Conservation (phyloP, 1,140 invertebrate genomes). For the Carposina sasakii region DNA sequence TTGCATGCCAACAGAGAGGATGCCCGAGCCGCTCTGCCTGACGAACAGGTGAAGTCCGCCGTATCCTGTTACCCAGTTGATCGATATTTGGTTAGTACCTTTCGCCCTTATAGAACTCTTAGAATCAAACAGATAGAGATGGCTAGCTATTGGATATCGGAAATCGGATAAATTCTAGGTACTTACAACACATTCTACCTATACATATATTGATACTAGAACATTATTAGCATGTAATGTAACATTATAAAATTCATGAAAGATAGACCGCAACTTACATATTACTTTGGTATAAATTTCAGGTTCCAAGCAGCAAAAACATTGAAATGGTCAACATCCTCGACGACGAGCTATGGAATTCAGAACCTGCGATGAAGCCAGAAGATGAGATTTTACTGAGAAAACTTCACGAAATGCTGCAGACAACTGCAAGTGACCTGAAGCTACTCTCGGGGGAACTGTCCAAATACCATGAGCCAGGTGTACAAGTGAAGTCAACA, state of each 20-base stretch:
- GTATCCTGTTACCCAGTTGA: constrained; percentile 52
- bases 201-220: not conserved
- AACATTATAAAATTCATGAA: not conserved
- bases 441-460: constrained; percentile 57
- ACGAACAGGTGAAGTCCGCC: constrained; percentile 58
- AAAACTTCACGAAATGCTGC: constrained; percentile 61
- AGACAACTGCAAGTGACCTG: constrained; percentile 62
- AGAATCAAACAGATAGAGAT: not conserved
- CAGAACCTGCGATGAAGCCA: constrained; percentile 52
- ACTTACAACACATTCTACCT: not conserved
- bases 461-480: constrained; percentile 41
- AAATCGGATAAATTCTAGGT: not conserved
- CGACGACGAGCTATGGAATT: constrained; percentile 54
- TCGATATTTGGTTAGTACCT: constrained; percentile 62
- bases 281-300: constrained; percentile 18
- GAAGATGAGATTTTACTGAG: constrained; percentile 61
- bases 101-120: not conserved
- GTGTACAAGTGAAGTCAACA: constrained; percentile 40
- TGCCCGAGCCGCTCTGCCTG: constrained; percentile 62
- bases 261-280: not conserved
- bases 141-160: not conserved
- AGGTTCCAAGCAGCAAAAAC: constrained; percentile 63
- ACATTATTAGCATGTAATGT: not conserved
- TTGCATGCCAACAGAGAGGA: constrained; percentile 39
- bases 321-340: constrained; percentile 61